Conservation (phyloP, 1,140 invertebrate genomes). For the Notospermus geniculatus region DNA sequence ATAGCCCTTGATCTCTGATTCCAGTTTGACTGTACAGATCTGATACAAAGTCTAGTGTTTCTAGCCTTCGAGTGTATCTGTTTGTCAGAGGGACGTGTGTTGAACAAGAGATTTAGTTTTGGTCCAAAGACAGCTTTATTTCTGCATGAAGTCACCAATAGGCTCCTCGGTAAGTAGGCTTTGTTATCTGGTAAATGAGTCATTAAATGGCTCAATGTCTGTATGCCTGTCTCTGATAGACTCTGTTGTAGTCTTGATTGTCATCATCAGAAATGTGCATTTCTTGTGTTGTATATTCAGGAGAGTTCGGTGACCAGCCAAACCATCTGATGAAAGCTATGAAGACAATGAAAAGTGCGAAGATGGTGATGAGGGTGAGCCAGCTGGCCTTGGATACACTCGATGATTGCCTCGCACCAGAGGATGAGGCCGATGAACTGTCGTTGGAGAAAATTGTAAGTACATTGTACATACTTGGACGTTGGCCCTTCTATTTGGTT, state of each 20-base stretch:
- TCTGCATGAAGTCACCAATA: conserved; percentile 1
- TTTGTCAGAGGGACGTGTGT: too few relatives aligned
- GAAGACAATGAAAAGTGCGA: neutral
- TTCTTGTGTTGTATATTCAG: neutral
- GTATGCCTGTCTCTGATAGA: too few relatives aligned
- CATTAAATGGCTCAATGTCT: too few relatives aligned
- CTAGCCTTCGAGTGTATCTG: too few relatives aligned
- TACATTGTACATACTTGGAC: neutral
- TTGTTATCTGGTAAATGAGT: neutral
- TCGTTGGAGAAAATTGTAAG: conserved; percentile 1
- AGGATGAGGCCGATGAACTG: neutral
- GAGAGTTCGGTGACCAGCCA: neutral
- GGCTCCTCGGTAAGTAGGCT: neutral
- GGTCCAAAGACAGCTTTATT: neutral
- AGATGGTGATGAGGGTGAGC: neutral
- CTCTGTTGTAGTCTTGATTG: too few relatives aligned
- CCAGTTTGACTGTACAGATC: too few relatives aligned
- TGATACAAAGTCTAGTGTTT: too few relatives aligned
- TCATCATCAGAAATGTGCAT: too few relatives aligned
- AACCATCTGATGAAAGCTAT: neutral
- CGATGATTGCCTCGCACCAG: neutral
- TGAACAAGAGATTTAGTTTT: neutral
- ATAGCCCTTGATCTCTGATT: too few relatives aligned
- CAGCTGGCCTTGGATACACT: neutral
- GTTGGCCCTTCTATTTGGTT: too few relatives aligned